These are phyloP conservation scores for Subacronicta megacephala DNA, from an alignment of 2,888 invertebrate species.

Conservation along the genomic window DNA sequence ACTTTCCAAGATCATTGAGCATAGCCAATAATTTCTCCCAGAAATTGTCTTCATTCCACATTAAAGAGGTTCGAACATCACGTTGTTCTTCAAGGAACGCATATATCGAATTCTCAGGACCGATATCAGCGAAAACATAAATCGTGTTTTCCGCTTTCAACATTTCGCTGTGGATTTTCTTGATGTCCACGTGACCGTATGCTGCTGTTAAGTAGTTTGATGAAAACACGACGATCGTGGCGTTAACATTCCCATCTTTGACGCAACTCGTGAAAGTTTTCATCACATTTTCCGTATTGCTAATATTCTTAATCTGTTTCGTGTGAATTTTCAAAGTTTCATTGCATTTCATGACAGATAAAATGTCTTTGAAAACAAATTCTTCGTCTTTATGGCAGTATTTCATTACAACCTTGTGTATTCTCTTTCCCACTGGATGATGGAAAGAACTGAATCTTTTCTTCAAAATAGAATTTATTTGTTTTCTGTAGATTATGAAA, in stretches of 20 bases:
- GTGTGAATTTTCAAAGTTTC: constrained; percentile 67
- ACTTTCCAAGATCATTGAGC: constrained; percentile 56
- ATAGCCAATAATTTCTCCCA: constrained; percentile 74
- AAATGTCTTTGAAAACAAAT: constrained; percentile 76
- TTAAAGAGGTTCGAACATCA: constrained; percentile 70
- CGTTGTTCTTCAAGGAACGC: constrained; percentile 82
- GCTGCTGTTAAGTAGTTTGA: constrained; percentile 80
- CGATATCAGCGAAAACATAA: constrained; percentile 80
- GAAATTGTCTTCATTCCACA: constrained; percentile 81
- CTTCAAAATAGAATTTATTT: constrained; percentile 64
- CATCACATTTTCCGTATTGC: constrained; percentile 59
- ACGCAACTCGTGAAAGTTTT: constrained; percentile 61
- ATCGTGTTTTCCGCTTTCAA: constrained; percentile 76
- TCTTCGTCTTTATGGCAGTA: constrained; percentile 77
- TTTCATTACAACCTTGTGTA: constrained; percentile 66
- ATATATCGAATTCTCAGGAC: constrained; percentile 82
- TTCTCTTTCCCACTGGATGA: constrained; percentile 34
- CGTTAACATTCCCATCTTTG: constrained; percentile 60
- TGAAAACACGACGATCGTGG: constrained; percentile 77
- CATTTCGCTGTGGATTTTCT: constrained; percentile 82
- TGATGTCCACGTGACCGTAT: constrained; percentile 82
- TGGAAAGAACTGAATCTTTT: constrained; percentile 55
- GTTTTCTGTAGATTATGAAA: constrained; percentile 66
- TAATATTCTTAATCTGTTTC: constrained; percentile 59
- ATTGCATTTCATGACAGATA: constrained; percentile 71